Evolutionary conservation across 2,888 invertebrate species (phyloP), one percentile per base, ranked within the genome.

Genomic region (Adela reaumurella): DNA sequence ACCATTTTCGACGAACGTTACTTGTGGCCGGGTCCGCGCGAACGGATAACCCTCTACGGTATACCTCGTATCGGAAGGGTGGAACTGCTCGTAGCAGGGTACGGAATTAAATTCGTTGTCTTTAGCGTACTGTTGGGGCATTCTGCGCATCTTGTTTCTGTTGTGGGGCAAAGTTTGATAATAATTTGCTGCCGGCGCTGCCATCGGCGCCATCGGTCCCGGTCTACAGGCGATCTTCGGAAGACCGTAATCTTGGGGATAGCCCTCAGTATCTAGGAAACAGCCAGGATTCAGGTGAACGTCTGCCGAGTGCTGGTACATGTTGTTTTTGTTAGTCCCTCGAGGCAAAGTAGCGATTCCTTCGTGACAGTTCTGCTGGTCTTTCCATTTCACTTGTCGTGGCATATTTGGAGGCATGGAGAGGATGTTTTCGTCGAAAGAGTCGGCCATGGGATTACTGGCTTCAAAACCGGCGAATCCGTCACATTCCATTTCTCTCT

Each of bases 31-130:
- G 58, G 73, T 77, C 42, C 74, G 68, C 50, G 82, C 81, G 47
- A 84, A 83, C 0, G 90, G 90, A 65, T 91, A 92, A 8, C 92
- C 92, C 57, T 91, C 91, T 49, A 88, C 85, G 3, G 91, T 92
- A 62, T 90, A 89, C 54, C 90, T 82, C 46, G 89, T 83, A 62
- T 85, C 84, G 43, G 74, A 66, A 47, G 77, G 71, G 54, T 67
- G 71, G 54, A 74, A 74, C 54, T 67, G 64, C 57, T 79, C 79
- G 52, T 70, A 73, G 56, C 74, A 74, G 48, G 67, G 57, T 35
- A 69, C 65, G 35, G 68, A 62, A 55, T 78, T 78, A 59, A 78
- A 78, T 57, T 78, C 78, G 46, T 67, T 78, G 56, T 78, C 77
- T 61, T 77, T 78, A 6, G 77, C 76, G 53, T 76, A 78, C 65